Evolutionary conservation across 2,888 invertebrate species (phyloP).

Genomic region (Thysanoteuthis rhombus): DNA sequence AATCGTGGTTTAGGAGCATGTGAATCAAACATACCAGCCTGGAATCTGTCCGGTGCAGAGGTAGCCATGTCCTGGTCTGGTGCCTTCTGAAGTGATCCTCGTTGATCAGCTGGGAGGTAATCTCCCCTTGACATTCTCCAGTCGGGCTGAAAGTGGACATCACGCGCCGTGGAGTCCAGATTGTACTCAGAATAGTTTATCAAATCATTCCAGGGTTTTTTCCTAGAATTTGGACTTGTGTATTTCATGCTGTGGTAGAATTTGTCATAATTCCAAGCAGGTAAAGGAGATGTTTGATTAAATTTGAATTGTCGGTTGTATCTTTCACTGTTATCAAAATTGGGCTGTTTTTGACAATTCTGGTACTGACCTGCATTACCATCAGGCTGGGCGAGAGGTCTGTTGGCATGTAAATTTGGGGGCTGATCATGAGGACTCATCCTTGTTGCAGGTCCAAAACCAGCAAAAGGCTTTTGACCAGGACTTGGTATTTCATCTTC

Average conservation of each 20-base stretch:
- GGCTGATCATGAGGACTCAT: not conserved
- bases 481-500: not conserved
- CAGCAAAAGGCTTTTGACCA: not conserved
- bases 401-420: not conserved
- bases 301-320: constrained; percentile 15
- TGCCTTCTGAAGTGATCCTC: not conserved
- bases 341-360: not conserved
- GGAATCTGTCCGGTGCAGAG: no score
- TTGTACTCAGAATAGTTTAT: constrained; percentile 19
- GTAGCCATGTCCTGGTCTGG: not conserved
- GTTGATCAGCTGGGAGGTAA: no score
- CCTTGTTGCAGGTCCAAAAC: not conserved
- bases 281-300: constrained; percentile 16
- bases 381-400: not conserved
- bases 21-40: not conserved
- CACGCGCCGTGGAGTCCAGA: not conserved
- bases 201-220: not conserved
- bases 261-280: not conserved
- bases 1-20: not conserved
- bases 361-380: not conserved
- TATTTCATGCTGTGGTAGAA: constrained; percentile 21
- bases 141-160: not conserved
- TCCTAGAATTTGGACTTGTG: not conserved
- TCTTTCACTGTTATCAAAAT: not conserved
- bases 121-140: not conserved